Evolutionary conservation across 2,888 invertebrate genomes (phyloP), one percentile per base, ranked within the genome.

Genomic region (Pediacus dermestoides): DNA sequence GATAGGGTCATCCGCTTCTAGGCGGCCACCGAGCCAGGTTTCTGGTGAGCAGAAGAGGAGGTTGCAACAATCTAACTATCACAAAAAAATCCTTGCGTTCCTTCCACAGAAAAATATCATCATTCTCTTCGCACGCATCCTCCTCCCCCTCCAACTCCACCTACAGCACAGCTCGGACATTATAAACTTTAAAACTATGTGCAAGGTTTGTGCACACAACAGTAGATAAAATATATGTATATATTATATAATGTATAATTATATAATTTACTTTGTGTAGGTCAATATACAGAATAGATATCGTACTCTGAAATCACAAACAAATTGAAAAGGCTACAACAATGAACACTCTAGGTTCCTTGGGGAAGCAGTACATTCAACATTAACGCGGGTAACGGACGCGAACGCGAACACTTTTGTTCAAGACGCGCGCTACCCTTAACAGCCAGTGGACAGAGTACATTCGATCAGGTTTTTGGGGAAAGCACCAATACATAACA

Each of bases 141-240:
- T n/a, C n/a, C n/a, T n/a, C n/a, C n/a, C n/a, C n/a, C n/a, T n/a
- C n/a, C n/a, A n/a, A n/a, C n/a, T n/a, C n/a, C n/a, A n/a, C n/a
- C n/a, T n/a, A n/a, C n/a, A n/a, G n/a, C n/a, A n/a, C 28, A 14
- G 3, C 53, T 53, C 55, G 54, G 53, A 51, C 32, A 34, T 56
- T 58, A 63, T 57, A 61, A 60, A 56, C 50, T 60, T 30, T 30
- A 63, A 63, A 64, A 67, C 67, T 68, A 68, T 69, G 69, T 69
- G 69, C 69, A 67, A 68, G 65, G 66, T 66, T 64, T 61, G 70
- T 68, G 70, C 68, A 69, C 70, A 69, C 67, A 68, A 68, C 68
- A 68, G 67, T 69, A 69, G 68, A 67, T 69, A 69, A 69, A 68
- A 69, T 69, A 69, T 68, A 66, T 67, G 57, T 65, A 60, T 61